Conservation (phyloP, 2,797 vertebrate genomes). For the Euphonia xanthogaster region DNA sequence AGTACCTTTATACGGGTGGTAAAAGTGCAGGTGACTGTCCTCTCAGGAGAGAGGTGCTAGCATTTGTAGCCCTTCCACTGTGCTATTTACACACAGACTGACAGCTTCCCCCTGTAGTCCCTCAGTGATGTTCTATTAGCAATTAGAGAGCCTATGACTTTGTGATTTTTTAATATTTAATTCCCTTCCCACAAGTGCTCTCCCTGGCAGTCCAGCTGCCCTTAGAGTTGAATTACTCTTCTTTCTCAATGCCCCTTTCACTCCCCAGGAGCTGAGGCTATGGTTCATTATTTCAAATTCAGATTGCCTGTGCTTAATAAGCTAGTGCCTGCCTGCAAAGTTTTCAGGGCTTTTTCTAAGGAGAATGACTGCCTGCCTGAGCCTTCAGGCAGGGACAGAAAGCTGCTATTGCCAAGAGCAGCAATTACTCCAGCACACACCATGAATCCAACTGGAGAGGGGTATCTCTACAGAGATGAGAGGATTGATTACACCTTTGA, state of each 20-base stretch:
- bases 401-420: background rate
- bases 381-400: background rate
- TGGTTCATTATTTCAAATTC: background rate
- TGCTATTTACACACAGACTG: background rate
- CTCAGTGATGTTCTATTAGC: background rate
- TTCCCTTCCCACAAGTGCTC: background rate
- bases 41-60: background rate
- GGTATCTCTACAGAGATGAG: background rate
- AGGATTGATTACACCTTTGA: background rate
- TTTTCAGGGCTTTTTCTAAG: background rate
- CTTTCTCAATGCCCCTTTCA: background rate
- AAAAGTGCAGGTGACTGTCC: background rate
- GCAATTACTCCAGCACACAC: background rate
- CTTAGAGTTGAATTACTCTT: background rate
- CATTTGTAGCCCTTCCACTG: background rate
- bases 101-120: background rate
- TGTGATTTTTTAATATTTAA: constrained; percentile 17
- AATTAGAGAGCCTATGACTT: background rate
- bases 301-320: background rate
- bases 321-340: background rate
- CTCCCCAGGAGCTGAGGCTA: background rate
- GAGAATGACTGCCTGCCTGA: background rate
- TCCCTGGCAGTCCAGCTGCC: background rate
- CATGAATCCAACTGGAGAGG: rapidly evolving
- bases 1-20: background rate